Evolutionary conservation across 2,113 vertebrate species (phyloP).

Genomic region (Heterochromis multidens): DNA sequence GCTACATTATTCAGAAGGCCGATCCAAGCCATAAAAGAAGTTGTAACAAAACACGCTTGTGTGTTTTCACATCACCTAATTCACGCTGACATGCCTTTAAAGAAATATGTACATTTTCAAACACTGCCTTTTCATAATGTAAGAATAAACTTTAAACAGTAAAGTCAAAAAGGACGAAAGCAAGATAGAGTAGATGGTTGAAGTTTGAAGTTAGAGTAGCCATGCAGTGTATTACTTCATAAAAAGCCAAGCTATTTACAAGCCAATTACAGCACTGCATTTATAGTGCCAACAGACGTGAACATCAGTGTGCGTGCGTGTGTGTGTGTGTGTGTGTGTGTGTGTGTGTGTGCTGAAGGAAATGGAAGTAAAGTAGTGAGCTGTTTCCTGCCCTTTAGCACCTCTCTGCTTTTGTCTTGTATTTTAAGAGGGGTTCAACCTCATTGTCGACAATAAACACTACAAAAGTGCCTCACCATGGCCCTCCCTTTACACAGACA

Average conservation of each 20-base stretch:
- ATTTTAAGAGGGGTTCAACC: slow-evolving; percentile 59
- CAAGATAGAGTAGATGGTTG: not conserved
- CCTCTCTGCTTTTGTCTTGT: slow-evolving; percentile 62
- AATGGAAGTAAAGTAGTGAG: slow-evolving; percentile 40
- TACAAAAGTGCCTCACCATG: slow-evolving; percentile 27
- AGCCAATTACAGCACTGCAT: slow-evolving; percentile 36
- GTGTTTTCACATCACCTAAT: not conserved
- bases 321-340: not conserved
- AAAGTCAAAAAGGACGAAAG: not conserved
- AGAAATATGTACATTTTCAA: not conserved
- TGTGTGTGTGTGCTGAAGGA: slow-evolving; percentile 7
- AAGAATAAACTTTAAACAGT: not conserved
- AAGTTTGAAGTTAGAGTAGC: not conserved
- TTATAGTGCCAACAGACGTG: slow-evolving; percentile 19
- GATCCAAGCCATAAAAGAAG: not conserved
- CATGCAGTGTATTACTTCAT: not conserved
- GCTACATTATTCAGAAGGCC: not conserved
- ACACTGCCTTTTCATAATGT: not conserved
- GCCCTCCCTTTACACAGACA: slow-evolving; percentile 6
- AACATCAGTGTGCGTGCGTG: slow-evolving; percentile 7
- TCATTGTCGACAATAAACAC: slow-evolving; percentile 57
- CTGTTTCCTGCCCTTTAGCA: slow-evolving; percentile 46
- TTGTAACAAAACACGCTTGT: not conserved
- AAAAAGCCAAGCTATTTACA: slow-evolving; percentile 40
- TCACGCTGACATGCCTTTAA: not conserved